Evolutionary conservation across 37 sponge, comb jelly and placozoan genomes (phyloP), one percentile per base, ranked within the genome.

Genomic region (Haliclona indistincta): DNA sequence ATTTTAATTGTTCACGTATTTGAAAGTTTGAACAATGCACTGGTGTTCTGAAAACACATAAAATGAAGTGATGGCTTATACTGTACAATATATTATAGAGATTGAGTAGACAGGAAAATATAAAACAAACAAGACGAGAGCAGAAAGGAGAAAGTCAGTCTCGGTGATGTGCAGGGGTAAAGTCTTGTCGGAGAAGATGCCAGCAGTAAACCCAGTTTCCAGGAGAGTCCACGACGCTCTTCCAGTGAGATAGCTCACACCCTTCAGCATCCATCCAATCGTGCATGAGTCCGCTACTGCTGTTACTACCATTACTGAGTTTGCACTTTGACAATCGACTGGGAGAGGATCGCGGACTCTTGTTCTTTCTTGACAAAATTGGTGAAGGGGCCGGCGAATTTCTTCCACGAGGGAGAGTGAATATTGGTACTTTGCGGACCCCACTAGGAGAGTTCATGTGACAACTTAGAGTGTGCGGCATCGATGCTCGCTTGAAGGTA

Each of bases 131-230:
- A n/a, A n/a, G n/a, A n/a, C n/a, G n/a, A n/a, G n/a, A n/a, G n/a
- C n/a, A n/a, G n/a, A n/a, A n/a, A n/a, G n/a, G n/a, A n/a, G n/a
- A n/a, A n/a, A n/a, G n/a, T n/a, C n/a, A n/a, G n/a, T n/a, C n/a
- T n/a, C n/a, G n/a, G n/a, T n/a, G n/a, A n/a, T n/a, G n/a, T n/a
- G 75, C 88, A 37, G 88, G 66, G 40, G 67, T 74, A 19, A 87
- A 44, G 23, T 81, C 73, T 28, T 63, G 70, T 28, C 80, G 54
- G 19, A 88, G 38, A 1, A 63, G 30, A 47, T 88, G 89, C 89
- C 89, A 88, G 61, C 61, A 72, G 70, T 83, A 88, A 11, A 83
- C 79, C 89, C 89, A 88, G 22, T 83, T 68, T 25, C 79, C 84
- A 19, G 77, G 75, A 26, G 23, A 20, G 60, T 83, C 75, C 54